Evolutionary conservation across 1,140 invertebrate species (phyloP).

Genomic region (Heterodera carotae): DNA sequence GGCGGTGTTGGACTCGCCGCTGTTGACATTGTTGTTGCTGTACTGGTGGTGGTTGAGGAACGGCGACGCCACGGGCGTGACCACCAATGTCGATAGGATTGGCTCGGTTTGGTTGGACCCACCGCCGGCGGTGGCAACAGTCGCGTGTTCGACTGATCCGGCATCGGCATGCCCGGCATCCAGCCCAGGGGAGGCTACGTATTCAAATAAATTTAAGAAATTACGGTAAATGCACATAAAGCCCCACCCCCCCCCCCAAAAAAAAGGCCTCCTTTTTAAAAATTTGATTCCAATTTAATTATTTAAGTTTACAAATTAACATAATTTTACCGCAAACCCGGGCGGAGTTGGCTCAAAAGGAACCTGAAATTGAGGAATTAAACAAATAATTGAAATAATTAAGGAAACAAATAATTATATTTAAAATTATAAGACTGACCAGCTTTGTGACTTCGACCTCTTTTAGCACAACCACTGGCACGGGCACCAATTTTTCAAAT

Average conservation of each 20-base stretch:
- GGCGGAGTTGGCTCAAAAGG: constrained; percentile 65
- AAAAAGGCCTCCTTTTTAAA: too few species aligned
- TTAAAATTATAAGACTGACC: not conserved
- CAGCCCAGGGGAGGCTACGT: constrained; percentile 56
- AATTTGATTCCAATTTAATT: not conserved
- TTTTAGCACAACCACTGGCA: constrained; percentile 64
- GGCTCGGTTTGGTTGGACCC: constrained; percentile 16
- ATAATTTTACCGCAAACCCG: constrained; percentile 48
- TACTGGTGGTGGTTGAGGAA: constrained; percentile 45
- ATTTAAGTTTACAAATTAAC: too few species aligned
- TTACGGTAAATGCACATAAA: not conserved
- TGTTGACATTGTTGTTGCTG: not conserved
- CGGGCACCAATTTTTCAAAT: constrained; percentile 63
- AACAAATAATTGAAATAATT: not conserved
- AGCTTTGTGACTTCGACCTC: constrained; percentile 63
- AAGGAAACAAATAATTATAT: not conserved
- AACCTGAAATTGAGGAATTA: constrained; percentile 40
- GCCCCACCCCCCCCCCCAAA: too few species aligned
- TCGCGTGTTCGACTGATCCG: constrained; percentile 53
- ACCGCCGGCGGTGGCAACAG: constrained; percentile 39
- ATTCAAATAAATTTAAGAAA: not conserved
- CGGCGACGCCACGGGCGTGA: constrained; percentile 27
- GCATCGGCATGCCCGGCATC: constrained; percentile 62
- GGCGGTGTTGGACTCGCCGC: constrained; percentile 20
- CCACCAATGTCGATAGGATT: constrained; percentile 22